Base-by-base conservation (phyloP, 2,797 vertebrate species). In the Cyprinella venusta region DNA sequence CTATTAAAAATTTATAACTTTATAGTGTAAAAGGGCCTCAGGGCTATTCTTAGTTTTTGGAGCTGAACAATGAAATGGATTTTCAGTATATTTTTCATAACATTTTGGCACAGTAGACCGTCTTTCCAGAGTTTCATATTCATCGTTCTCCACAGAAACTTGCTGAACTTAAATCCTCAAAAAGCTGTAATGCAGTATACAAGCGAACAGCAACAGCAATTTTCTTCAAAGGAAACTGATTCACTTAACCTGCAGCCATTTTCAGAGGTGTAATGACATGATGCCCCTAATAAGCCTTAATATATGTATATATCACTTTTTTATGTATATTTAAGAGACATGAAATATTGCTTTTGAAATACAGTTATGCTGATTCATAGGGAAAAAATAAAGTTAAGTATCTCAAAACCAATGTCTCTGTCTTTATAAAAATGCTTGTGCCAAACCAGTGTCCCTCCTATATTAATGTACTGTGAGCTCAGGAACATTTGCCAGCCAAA, bases 401-500 rank as follows among this genome's bases (percentile, higher is more conserved):
- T 74, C 42, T 64, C 76, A 77, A 63, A 63, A 63, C n/a, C 38
- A 30, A 48, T 64, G 40, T 64, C 40, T 30, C 26, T n/a, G 42
- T 67, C 61, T 67, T 65, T 48, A 36, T 52, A 79, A 67, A 48
- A 70, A 10, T 36, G 19, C 9, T 15, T 19, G 10, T 42, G 69
- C 81, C 80, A 79, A 61, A 82, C 50, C 76, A 61, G 61, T 67
- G 33, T 82, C 65, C 72, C 24, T 65, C 63, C 69, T 48, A 45
- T 30, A 83, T 36, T 80, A 72, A 85, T 80, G 80, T 75, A 76
- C 76, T 76, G 67, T 76, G 78, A 80, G 80, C 67, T 76, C 5
- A 54, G 67, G 75, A 74, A 76, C 26, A 78, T 38, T 40, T 72
- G 40, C 76, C 36, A 80, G 76, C 83, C 78, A 79, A 83, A 83